Evolutionary conservation across 2,113 vertebrate genomes (phyloP).

Genomic region (Leptocoma aspasia): DNA sequence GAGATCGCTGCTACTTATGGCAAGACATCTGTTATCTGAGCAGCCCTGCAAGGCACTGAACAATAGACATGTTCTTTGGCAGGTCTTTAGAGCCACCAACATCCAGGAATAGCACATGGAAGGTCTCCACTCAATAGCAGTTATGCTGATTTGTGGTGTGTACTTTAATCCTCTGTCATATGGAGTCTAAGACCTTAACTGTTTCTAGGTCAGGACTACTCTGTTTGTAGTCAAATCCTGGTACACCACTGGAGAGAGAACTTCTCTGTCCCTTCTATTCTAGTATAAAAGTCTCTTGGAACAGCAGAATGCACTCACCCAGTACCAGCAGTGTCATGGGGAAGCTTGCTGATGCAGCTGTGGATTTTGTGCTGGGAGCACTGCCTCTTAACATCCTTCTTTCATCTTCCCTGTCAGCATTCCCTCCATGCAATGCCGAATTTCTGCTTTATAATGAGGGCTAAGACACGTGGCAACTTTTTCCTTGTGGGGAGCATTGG

Average conservation of each 20-base stretch:
- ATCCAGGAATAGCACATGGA: slow-evolving; percentile 29
- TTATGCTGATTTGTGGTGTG: background rate
- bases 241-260: background rate
- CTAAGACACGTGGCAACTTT: background rate
- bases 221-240: background rate
- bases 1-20: background rate
- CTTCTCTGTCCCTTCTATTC: background rate
- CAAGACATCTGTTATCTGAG: slow-evolving; percentile 24
- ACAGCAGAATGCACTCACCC: background rate
- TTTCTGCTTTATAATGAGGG: background rate
- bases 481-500: background rate
- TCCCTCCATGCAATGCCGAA: background rate
- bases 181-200: background rate
- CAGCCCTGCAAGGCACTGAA: slow-evolving; percentile 15
- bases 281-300: background rate
- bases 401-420: background rate
- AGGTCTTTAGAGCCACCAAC: background rate
- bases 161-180: background rate
- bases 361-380: background rate
- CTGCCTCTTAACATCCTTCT: background rate
- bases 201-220: background rate
- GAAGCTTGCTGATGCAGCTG: background rate
- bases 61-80: slow-evolving; percentile 25
- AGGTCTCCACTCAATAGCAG: background rate
- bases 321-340: rapidly evolving